A percentile compares a stretch with the other conserved stretches of the same genome.
Conservation (phyloP, 2,113 vertebrate genomes). For the Podilymbus podiceps region DNA sequence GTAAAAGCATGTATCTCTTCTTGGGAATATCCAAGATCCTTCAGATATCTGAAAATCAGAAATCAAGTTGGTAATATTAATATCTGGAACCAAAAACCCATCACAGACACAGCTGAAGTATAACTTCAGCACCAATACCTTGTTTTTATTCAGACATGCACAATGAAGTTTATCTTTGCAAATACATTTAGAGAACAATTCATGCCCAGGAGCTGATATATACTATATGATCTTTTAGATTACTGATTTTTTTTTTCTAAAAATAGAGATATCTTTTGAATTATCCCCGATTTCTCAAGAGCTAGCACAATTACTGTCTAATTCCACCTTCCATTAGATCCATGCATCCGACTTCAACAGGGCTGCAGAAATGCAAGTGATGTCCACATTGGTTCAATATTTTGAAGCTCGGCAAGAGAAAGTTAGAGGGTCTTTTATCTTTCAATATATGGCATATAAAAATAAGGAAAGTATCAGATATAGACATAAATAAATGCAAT, state of each 20-base stretch:
- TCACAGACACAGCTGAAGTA: not conserved
- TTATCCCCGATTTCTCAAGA: not conserved
- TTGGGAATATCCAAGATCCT: conserved; percentile 73
- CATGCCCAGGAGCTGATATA: not conserved
- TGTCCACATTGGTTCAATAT: not conserved
- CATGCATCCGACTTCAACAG: not conserved
- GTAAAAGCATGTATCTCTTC: conserved; percentile 75
- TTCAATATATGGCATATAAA: not conserved
- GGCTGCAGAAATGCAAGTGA: not conserved
- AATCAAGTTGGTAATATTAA: not conserved
- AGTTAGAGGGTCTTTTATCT: not conserved
- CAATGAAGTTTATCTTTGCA: not conserved
- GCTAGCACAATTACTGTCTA: not conserved
- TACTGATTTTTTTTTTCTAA: not conserved
- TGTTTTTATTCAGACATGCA: not conserved
- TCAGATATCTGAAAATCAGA: conserved; percentile 72
- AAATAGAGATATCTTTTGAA: not conserved
- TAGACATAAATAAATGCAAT: not conserved
- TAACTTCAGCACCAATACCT: not conserved
- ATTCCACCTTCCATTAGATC: not conserved
- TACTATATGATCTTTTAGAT: not conserved
- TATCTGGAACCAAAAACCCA: not conserved
- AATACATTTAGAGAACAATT: not conserved
- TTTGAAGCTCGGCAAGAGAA: not conserved
- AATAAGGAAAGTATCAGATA: not conserved